Conservation (phyloP, 2,888 invertebrate genomes). For the Scaptodrosophila latifasciaeformis region DNA sequence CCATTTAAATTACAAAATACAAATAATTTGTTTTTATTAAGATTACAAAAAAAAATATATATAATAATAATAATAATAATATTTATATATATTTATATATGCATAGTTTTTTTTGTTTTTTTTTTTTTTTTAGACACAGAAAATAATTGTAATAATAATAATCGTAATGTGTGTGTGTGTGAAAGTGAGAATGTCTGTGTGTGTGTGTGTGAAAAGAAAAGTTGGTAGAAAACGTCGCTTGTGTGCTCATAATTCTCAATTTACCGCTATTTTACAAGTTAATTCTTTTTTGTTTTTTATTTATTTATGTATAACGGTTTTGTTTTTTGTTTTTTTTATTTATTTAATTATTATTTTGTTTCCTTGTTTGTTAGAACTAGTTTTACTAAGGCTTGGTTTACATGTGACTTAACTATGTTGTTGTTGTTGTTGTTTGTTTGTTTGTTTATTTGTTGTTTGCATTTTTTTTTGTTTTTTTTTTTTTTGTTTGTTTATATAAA, state of each 20-base stretch:
- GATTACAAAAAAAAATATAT: conserved; percentile 24
- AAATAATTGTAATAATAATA: too few relatives aligned
- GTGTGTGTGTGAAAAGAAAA: conserved; percentile 19
- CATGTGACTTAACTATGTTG: conserved; percentile 52
- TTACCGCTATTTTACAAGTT: conserved; percentile 51
- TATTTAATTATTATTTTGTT: conserved; percentile 34
- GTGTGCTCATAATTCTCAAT: conserved; percentile 29
- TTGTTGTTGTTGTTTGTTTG: conserved; percentile 2
- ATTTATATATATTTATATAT: conserved; percentile 31
- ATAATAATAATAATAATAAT: conserved; percentile 31
- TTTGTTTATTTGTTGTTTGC: conserved; percentile 28
- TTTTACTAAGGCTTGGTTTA: conserved; percentile 65
- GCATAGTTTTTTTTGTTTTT: conserved; percentile 41
- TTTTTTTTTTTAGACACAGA: conserved; percentile 11
- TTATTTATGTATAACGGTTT: conserved; percentile 49
- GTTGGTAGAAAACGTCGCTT: conserved; percentile 31
- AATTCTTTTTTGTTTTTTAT: conserved; percentile 42
- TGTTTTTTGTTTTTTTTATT: conserved; percentile 38
- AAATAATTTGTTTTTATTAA: conserved; percentile 38
- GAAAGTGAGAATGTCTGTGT: too few relatives aligned
- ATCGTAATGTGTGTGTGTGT: too few relatives aligned
- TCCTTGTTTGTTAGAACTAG: conserved; percentile 50
- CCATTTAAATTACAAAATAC: conserved; percentile 35
- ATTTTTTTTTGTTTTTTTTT: conserved; percentile 33
- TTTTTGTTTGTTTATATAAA: conserved; percentile 30